These are phyloP conservation scores for Drosophila eugracilis DNA, from an alignment of 1,140 invertebrate genomes.

Conservation along the genomic window DNA sequence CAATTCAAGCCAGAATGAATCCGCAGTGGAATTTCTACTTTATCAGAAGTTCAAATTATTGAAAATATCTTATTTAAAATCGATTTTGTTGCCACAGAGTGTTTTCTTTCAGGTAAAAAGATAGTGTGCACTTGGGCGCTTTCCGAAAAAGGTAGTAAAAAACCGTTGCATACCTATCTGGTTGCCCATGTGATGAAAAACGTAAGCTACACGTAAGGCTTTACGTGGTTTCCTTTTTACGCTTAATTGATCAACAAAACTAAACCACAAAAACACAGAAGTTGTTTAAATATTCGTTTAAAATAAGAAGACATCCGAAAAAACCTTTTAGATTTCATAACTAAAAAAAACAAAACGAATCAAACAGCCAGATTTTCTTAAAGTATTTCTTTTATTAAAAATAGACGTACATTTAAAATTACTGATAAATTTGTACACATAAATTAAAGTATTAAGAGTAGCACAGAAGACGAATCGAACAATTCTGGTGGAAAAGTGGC, in stretches of 20 bases:
- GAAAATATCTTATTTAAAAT: slow-evolving; percentile 7
- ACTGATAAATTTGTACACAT: slow-evolving; percentile 76
- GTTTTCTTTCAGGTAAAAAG: neutral
- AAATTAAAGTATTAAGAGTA: slow-evolving; percentile 60
- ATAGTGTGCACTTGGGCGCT: neutral
- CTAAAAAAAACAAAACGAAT: too few relatives aligned
- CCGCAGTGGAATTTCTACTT: slow-evolving; percentile 10
- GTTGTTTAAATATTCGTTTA: too few relatives aligned
- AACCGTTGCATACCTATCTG: slow-evolving; percentile 19
- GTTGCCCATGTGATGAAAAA: neutral
- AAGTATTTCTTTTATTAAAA: slow-evolving; percentile 67
- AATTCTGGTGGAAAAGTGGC: slow-evolving; percentile 18
- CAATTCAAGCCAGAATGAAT: slow-evolving; percentile 16
- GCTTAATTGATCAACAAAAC: too few relatives aligned
- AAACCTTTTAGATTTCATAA: too few relatives aligned
- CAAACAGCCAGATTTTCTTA: slow-evolving; percentile 25
- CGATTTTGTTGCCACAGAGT: neutral
- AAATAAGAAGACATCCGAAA: too few relatives aligned
- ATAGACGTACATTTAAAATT: slow-evolving; percentile 58
- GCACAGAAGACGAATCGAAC: slow-evolving; percentile 34
- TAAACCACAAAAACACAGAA: too few relatives aligned
- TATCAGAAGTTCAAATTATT: neutral
- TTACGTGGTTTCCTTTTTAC: too few relatives aligned
- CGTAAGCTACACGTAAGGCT: neutral
- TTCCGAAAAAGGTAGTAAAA: neutral